These are phyloP conservation scores for Corticium candelabrum DNA, from an alignment of 37 sponge, comb jelly and placozoan genomes.

Conservation along the genomic window DNA sequence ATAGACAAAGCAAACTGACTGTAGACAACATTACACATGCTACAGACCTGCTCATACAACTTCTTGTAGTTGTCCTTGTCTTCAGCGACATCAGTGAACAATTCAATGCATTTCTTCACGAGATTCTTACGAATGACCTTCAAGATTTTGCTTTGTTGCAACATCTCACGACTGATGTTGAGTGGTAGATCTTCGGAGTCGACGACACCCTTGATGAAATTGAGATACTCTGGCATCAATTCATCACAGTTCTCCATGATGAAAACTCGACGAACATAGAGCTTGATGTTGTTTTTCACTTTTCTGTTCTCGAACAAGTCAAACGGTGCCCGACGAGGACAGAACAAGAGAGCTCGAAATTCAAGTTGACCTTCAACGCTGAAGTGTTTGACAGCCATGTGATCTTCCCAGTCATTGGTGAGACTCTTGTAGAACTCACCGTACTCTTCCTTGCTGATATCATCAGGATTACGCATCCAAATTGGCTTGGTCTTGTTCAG, in stretches of 20 bases:
- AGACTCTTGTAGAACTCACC: slow-evolving; percentile 99
- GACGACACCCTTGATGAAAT: slow-evolving; percentile 95
- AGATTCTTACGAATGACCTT: slow-evolving; percentile 98
- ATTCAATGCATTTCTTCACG: slow-evolving; percentile 97
- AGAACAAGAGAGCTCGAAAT: slow-evolving; percentile 90
- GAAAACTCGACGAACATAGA: slow-evolving; percentile 97
- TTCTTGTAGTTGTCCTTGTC: slow-evolving; percentile 95
- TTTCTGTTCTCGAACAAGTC: slow-evolving; percentile 99
- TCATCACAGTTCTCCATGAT: slow-evolving; percentile 99
- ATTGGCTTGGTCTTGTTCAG: slow-evolving; percentile 98
- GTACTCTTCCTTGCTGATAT: slow-evolving; percentile 94
- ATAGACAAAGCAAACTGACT: background rate
- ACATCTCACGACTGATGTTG: slow-evolving; percentile 96
- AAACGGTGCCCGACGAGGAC: slow-evolving; percentile 93
- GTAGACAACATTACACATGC: slow-evolving; percentile 15
- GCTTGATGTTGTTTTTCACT: slow-evolving; percentile 97
- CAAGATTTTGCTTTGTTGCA: slow-evolving; percentile 98
- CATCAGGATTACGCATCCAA: slow-evolving; percentile 97
- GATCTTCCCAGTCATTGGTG: slow-evolving; percentile 99
- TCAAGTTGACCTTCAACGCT: slow-evolving; percentile 98
- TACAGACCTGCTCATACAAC: slow-evolving; percentile 97
- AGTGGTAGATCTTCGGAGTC: slow-evolving; percentile 97
- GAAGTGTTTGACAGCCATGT: slow-evolving; percentile 98
- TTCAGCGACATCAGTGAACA: slow-evolving; percentile 77
- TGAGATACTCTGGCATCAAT: slow-evolving; percentile 97